These are phyloP conservation scores for Peromyscus attwateri DNA, from an alignment of 2,797 vertebrate genomes.

Conservation along the genomic window DNA sequence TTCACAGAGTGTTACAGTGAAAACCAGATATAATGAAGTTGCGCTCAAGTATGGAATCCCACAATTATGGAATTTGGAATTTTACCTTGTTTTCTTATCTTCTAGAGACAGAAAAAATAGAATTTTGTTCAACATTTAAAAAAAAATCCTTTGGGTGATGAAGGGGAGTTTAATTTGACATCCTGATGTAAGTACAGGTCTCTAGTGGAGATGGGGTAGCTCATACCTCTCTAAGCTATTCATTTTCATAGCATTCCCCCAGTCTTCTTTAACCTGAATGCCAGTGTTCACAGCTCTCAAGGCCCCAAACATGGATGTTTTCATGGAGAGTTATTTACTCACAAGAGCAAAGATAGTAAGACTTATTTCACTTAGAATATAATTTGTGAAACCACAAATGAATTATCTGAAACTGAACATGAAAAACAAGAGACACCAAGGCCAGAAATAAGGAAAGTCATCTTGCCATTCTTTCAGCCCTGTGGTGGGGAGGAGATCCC, in stretches of 20 bases:
- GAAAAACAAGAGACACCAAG: neutral
- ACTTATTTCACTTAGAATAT: neutral
- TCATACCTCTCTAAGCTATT: neutral
- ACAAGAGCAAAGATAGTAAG: neutral
- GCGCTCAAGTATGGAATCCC: neutral
- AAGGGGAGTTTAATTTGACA: neutral
- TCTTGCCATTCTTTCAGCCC: too few species aligned
- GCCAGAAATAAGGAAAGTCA: neutral
- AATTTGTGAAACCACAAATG: neutral
- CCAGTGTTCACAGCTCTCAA: neutral
- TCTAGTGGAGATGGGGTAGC: neutral
- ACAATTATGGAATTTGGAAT: neutral
- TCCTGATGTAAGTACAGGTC: neutral
- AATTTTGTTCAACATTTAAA: neutral
- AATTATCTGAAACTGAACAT: neutral
- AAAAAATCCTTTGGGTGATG: neutral
- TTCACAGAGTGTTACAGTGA: too few species aligned
- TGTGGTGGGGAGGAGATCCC: rapidly evolving
- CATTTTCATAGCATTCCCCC: neutral
- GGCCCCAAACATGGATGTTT: neutral
- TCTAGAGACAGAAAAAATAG: neutral
- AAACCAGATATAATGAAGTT: neutral
- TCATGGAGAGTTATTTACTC: neutral
- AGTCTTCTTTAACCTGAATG: neutral
- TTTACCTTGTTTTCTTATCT: neutral